These are phyloP conservation scores for Dasypus novemcinctus DNA, from an alignment of 2,113 vertebrate genomes.

Conservation along the genomic window DNA sequence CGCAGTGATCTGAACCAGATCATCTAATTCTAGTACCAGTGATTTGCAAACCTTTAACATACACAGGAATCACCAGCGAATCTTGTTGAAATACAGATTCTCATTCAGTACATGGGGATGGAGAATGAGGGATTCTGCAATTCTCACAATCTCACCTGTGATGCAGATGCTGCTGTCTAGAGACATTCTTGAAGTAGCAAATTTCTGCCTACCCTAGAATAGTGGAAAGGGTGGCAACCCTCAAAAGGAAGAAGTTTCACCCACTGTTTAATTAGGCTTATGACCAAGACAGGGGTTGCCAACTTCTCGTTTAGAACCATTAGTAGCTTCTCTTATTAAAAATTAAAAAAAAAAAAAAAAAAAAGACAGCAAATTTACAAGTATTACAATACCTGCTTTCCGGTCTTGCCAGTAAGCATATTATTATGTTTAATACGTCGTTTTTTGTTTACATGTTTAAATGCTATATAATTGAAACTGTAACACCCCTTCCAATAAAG, in stretches of 20 bases:
- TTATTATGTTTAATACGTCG: not conserved
- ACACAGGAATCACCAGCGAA: not conserved
- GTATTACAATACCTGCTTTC: slow-evolving; percentile 21
- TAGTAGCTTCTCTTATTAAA: not conserved
- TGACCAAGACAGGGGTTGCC: not conserved
- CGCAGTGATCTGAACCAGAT: not conserved
- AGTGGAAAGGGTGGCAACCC: not conserved
- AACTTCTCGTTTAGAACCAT: slow-evolving; percentile 22
- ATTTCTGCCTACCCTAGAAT: not conserved
- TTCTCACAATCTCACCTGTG: not conserved
- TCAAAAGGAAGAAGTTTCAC: not conserved
- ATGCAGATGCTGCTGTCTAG: not conserved
- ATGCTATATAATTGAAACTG: not conserved
- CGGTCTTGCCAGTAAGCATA: not conserved
- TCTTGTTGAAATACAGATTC: not conserved
- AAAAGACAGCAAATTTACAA: slow-evolving; percentile 16
- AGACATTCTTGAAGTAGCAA: not conserved
- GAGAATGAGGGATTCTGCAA: not conserved
- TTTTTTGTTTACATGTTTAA: too few relatives aligned
- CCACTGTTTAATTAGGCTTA: not conserved
- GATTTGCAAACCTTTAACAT: not conserved
- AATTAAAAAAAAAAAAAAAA: not conserved
- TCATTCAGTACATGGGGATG: not conserved
- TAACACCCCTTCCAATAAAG: not conserved
- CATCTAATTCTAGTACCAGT: not conserved